phyloP scores from a whole-genome alignment of 2,888 invertebrate species.

The Polia nebulosa region DNA sequence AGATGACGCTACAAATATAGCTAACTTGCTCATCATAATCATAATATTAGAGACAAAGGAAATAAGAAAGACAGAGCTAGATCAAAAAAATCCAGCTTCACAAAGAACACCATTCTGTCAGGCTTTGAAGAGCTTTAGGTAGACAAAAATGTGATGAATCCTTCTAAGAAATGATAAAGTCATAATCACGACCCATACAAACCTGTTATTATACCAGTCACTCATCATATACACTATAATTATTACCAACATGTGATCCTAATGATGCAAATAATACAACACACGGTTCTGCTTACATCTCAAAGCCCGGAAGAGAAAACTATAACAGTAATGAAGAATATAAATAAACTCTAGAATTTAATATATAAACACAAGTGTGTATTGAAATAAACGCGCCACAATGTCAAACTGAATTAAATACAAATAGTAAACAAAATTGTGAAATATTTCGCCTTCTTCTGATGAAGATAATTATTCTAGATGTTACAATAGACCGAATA shows the following conservation, averaged over 20 bases:
- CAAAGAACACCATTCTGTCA: too few species aligned
- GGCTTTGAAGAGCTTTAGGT: too few species aligned
- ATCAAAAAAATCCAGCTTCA: too few species aligned
- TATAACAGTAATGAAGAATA: slow-evolving; percentile 14
- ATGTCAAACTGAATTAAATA: slow-evolving; percentile 26
- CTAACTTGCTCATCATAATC: background rate
- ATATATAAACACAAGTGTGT: slow-evolving; percentile 11
- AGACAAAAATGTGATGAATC: background rate
- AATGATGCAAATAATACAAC: slow-evolving; percentile 42
- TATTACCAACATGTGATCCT: slow-evolving; percentile 47
- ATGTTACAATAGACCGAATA: background rate
- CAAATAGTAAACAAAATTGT: slow-evolving; percentile 10
- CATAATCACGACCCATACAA: slow-evolving; percentile 18
- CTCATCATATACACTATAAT: slow-evolving; percentile 20
- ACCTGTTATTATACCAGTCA: slow-evolving; percentile 19
- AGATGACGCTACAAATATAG: background rate
- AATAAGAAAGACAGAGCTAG: background rate
- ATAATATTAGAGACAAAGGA: background rate
- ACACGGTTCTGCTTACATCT: slow-evolving; percentile 25
- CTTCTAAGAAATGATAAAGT: slow-evolving; percentile 8
- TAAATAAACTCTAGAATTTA: slow-evolving; percentile 24
- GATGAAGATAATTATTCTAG: background rate
- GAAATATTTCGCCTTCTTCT: background rate
- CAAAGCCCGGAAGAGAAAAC: slow-evolving; percentile 11
- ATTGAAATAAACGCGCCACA: slow-evolving; percentile 5